Evolutionary conservation across 1,140 invertebrate genomes (phyloP), one percentile per base, ranked within the genome.

Genomic region (Reticulitermes speratus): DNA sequence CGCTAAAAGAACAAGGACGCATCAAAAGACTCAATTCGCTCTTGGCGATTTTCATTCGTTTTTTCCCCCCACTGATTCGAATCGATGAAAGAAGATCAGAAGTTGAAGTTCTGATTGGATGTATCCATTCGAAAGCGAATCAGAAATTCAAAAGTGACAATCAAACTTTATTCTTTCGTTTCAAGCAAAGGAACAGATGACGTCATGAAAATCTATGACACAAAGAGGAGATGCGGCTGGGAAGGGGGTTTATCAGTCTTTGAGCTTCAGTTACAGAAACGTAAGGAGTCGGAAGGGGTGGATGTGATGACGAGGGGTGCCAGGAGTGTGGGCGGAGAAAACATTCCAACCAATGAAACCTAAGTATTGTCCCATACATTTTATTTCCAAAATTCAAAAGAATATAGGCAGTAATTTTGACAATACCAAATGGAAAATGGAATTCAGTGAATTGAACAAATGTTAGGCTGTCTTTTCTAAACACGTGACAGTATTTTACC

Each of bases 91-190:
- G 38, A 86, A 81, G 85, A 86, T 81, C 45, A 21, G 55, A 65
- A 86, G 75, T 86, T 86, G 32, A 32, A 65, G 85, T 86, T 86
- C 85, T 86, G 85, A 86, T 86, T 86, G 85, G 85, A 86, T 86
- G 85, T 86, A 75, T 65, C 85, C 85, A 86, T 86, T 86, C 85
- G 85, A 86, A 82, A 82, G 85, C 85, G 85, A 86, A 86, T 86
- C 85, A 86, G 85, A 86, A 86, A 86, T 86, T 86, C 85, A 86
- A 86, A 86, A 86, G 85, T 86, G 85, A 86, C 85, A 86, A 86
- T 86, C 85, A 86, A 86, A 86, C 85, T 86, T 86, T 86, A 86
- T 86, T 86, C 85, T 84, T 84, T 84, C 45, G 59, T 86, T 81
- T 44, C 32, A 32, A 85, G 84, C 19, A 52, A 69, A n/a, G 65